Evolutionary conservation across 2,888 invertebrate species (phyloP).

Genomic region (Harpalus rufipes): DNA sequence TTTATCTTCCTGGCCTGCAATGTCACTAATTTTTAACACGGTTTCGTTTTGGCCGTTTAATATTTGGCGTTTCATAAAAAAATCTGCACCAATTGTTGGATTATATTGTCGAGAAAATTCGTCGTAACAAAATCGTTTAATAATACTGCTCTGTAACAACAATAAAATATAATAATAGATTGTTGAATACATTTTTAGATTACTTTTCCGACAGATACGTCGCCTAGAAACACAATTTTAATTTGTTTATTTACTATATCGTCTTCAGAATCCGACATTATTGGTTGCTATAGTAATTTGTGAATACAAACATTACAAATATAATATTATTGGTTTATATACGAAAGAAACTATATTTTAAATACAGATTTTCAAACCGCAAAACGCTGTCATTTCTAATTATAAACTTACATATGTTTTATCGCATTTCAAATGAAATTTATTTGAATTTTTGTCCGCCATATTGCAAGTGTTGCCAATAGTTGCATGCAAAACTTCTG

Average conservation of each 20-base stretch:
- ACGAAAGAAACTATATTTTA: too few species aligned
- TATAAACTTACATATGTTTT: too few species aligned
- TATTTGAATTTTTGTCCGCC: too few species aligned
- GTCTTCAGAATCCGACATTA: constrained; percentile 84
- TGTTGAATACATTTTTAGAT: constrained; percentile 72
- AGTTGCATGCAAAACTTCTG: too few species aligned
- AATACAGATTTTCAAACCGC: too few species aligned
- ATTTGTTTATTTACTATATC: constrained; percentile 81
- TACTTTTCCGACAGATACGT: constrained; percentile 91
- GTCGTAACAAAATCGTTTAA: constrained; percentile 83
- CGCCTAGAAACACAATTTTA: constrained; percentile 89
- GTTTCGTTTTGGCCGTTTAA: constrained; percentile 80
- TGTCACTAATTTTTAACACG: constrained; percentile 89
- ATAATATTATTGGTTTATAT: too few species aligned
- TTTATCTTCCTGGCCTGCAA: constrained; percentile 88
- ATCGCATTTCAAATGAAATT: too few species aligned
- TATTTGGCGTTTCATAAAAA: constrained; percentile 83
- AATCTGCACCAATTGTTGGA: constrained; percentile 86
- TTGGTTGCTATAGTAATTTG: constrained; percentile 23
- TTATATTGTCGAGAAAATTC: constrained; percentile 81
- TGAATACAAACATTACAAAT: constrained; percentile 35
- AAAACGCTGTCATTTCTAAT: too few species aligned
- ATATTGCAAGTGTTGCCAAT: too few species aligned
- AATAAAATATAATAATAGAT: constrained; percentile 42
- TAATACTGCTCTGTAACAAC: constrained; percentile 81